These are phyloP conservation scores for Vulpes vulpes DNA, from an alignment of 2,113 vertebrate genomes.

Conservation along the genomic window DNA sequence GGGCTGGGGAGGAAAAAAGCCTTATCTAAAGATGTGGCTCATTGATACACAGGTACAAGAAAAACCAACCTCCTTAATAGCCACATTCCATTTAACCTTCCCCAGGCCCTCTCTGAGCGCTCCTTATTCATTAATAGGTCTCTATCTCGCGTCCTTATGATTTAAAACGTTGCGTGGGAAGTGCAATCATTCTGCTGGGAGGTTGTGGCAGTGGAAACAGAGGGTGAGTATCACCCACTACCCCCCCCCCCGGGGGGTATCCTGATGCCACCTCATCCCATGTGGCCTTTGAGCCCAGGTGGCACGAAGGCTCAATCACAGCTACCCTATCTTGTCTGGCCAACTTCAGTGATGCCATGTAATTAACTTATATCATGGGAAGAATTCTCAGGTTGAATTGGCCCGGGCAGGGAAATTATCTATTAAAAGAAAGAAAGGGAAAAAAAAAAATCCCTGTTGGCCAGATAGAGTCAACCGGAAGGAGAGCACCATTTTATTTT, in stretches of 20 bases:
- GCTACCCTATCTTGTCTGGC: slow-evolving; percentile 46
- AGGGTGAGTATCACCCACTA: slow-evolving; percentile 73
- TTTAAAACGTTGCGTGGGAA: slow-evolving; percentile 81
- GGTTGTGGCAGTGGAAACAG: slow-evolving; percentile 77
- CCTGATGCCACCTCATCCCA: slow-evolving; percentile 65
- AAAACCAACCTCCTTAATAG: slow-evolving; percentile 82
- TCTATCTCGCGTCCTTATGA: slow-evolving; percentile 34
- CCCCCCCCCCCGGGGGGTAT: background rate
- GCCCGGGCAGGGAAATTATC: slow-evolving; percentile 52
- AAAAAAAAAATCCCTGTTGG: slow-evolving; percentile 62
- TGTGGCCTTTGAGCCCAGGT: background rate
- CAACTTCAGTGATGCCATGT: slow-evolving; percentile 45
- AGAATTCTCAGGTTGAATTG: slow-evolving; percentile 73
- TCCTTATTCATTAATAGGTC: slow-evolving; percentile 69
- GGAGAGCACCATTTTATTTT: slow-evolving; percentile 45
- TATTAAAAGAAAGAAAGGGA: background rate
- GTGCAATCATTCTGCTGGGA: slow-evolving; percentile 74
- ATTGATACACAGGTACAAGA: slow-evolving; percentile 86
- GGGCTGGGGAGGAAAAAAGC: slow-evolving; percentile 83
- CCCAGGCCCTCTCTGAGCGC: background rate
- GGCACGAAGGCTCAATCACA: slow-evolving; percentile 64
- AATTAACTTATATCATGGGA: slow-evolving; percentile 81
- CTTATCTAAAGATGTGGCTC: slow-evolving; percentile 92
- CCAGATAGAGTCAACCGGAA: slow-evolving; percentile 63
- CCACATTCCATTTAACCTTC: slow-evolving; percentile 78